Evolutionary conservation across 2,797 vertebrate species (phyloP), one percentile per base, ranked within the genome.

Genomic region (Gambelia wislizenii): DNA sequence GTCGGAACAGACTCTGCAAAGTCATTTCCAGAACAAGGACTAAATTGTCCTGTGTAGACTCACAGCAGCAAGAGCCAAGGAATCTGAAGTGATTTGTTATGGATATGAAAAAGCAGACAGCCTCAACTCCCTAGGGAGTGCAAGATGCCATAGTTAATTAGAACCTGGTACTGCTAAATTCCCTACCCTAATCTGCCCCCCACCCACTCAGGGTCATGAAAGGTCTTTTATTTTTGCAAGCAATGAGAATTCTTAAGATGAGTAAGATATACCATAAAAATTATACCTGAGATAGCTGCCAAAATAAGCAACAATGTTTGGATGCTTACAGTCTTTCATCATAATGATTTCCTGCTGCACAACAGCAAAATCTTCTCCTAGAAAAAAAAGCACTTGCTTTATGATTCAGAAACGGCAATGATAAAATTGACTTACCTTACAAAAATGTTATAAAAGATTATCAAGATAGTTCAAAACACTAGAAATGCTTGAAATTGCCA

Each of bases 271-370:
- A 44, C 30, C 18, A 44, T 56, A 93, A 94, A 92, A 95, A 90
- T 84, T 93, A 95, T 97, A 99, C 99, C 99, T 98, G 96, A 99
- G 98, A 97, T 99, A 99, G 97, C 99, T 99, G 96, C 99, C 99
- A 96, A 99, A 99, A 95, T 99, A 99, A 95, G 99, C 99, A 91
- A 99, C 99, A 6, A 99, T 99, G 97, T 99, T 99, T 91, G 98
- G 98, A 97, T 99, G 99, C 97, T 99, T 99, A 97, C 99, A 99
- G 96, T 99, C 99, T 97, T 99, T 99, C 99, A 99, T 99, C 99
- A 99, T 99, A 94, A 99, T 98, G 95, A 99, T 99, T 97, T 99
- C 99, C 96, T 99, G 99, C 98, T 99, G 99, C 94, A 99, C 99
- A 92, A 99, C 99, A 87, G 98, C 99, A 98, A 99, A 99, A 97